Evolutionary conservation across 2,797 vertebrate genomes (phyloP).

Genomic region (Takifugu ocellatus): DNA sequence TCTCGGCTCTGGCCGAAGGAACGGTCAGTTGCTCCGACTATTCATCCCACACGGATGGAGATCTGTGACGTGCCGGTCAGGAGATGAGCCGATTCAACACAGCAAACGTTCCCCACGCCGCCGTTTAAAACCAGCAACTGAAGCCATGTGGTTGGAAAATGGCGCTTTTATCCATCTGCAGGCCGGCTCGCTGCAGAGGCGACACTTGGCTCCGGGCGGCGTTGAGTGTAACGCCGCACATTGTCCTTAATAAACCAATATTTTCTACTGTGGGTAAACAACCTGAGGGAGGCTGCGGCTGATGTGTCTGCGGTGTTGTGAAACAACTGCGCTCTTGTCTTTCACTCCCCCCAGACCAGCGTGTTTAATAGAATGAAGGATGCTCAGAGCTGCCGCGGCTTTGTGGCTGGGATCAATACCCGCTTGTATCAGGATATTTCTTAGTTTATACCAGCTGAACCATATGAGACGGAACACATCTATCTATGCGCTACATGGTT

Average conservation of each 20-base stretch:
- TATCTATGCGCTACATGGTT: no score
- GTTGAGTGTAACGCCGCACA: conserved; percentile 36
- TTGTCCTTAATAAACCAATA: conserved; percentile 45
- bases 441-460: neutral
- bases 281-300: conserved; percentile 38
- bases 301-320: conserved; percentile 17
- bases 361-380: neutral
- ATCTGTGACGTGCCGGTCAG: no score
- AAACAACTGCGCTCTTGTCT: conserved; percentile 55
- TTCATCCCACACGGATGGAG: no score
- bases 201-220: conserved; percentile 40
- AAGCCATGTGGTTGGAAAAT: conserved; percentile 8
- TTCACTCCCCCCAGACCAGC: no score
- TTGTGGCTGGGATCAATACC: neutral
- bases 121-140: conserved; percentile 1
- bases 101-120: neutral
- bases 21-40: conserved; percentile 75
- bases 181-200: conserved; percentile 26
- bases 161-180: conserved; percentile 11
- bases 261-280: conserved; percentile 48
- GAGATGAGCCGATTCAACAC: neutral
- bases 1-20: conserved; percentile 93
- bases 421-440: neutral
- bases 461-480: neutral
- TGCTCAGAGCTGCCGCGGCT: neutral